These are phyloP conservation scores for Pteria penguin DNA, from an alignment of 2,888 invertebrate species.

Conservation along the genomic window DNA sequence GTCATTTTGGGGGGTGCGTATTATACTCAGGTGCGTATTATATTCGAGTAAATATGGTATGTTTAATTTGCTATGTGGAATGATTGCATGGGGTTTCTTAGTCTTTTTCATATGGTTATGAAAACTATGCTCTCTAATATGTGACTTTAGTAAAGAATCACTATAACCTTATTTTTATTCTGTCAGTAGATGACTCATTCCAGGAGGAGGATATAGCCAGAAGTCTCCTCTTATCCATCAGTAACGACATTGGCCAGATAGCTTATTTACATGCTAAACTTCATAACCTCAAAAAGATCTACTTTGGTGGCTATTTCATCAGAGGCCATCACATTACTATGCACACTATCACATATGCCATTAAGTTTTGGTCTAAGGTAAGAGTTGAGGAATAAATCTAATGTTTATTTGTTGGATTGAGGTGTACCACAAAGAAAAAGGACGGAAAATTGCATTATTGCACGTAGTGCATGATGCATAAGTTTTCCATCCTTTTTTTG, in stretches of 20 bases:
- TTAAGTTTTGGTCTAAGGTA: conserved; percentile 86
- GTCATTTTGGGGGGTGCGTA: no score
- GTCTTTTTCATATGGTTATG: no score
- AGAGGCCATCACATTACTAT: conserved; percentile 86
- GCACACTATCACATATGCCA: conserved; percentile 85
- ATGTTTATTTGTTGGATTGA: background rate
- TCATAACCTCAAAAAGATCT: conserved; percentile 84
- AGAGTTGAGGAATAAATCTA: conserved; percentile 15
- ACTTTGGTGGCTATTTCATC: conserved; percentile 87
- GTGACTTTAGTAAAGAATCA: background rate
- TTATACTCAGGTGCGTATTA: no score
- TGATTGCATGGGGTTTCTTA: no score
- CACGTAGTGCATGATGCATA: no score
- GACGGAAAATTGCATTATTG: no score
- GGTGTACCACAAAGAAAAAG: no score
- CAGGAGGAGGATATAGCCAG: conserved; percentile 84
- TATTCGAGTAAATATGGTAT: no score
- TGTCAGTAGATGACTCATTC: conserved; percentile 61
- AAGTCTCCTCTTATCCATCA: conserved; percentile 85
- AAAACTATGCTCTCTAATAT: no score
- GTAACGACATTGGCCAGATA: conserved; percentile 87
- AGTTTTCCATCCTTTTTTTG: no score
- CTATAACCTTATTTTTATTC: background rate
- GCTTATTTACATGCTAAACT: conserved; percentile 86
- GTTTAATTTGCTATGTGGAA: no score